Evolutionary conservation across 2,888 invertebrate species (phyloP), one percentile per base, ranked within the genome.

Genomic region (Venustoraphidia nigricollis): DNA sequence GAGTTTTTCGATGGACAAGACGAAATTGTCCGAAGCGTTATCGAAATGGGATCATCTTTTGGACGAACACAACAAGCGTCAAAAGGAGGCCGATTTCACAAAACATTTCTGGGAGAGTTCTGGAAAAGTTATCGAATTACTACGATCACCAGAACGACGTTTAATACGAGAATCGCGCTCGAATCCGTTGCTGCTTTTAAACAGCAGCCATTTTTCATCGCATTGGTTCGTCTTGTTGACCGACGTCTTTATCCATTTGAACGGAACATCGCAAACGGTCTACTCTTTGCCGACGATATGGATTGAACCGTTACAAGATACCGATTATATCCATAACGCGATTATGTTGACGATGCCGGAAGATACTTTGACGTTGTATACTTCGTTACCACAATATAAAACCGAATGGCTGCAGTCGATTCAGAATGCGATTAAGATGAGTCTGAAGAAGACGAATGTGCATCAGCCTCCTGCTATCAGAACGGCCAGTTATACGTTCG

Each of bases 161-260:
- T 66, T 92, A 38, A 72, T 91, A 46, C 70, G 84, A 49, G 89
- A 90, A 57, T 90, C 89, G 2, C 79, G 79, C 56, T 71, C 77
- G 8, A 72, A 79, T 53, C 81, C 82, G 1, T 64, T 92, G 3
- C 77, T 76, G 53, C 67, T 89, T 51, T 70, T 76, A 4, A 79
- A 81, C 59, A 79, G 80, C 34, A 78, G 83, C 17, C 72, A 84
- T 52, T 84, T 90, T 63, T 80, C 83, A 5, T 78, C 80, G 1
- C 84, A 87, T 58, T 81, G 81, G 72, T 88, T 92, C 58, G 76
- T 91, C 54, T 69, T 92, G 45, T 79, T 92, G 59, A 86, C 81
- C 48, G 91, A 92, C 64, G 69, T 83, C 48, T 81, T 92, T 53
- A 76, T 89, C 48, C 88, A 90, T 59, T 69, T 83, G 34, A 74